Evolutionary conservation across 2,797 vertebrate species (phyloP).

Genomic region (Amazona finschi): DNA sequence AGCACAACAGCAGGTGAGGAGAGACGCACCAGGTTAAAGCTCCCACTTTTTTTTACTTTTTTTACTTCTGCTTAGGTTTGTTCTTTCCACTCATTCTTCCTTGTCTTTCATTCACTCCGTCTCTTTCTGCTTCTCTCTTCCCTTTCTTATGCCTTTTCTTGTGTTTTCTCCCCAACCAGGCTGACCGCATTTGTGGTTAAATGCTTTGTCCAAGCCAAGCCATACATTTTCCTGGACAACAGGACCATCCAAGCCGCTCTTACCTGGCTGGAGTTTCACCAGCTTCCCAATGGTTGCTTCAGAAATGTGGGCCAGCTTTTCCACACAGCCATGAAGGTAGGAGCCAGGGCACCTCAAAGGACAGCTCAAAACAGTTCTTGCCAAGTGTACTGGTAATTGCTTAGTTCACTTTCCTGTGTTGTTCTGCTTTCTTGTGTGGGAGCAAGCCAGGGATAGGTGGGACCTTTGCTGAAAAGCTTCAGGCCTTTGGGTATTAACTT

Average conservation of each 20-base stretch:
- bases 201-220: constrained; percentile 80
- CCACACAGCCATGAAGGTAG: constrained; percentile 82
- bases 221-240: constrained; percentile 80
- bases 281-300: constrained; percentile 79
- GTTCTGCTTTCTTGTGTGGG: neutral
- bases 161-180: constrained; percentile 67
- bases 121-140: neutral
- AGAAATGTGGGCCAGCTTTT: constrained; percentile 82
- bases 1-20: neutral
- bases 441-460: neutral
- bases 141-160: neutral
- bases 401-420: neutral
- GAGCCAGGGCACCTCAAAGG: neutral
- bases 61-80: neutral
- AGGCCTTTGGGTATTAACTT: neutral
- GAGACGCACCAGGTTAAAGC: neutral
- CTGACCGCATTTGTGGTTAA: constrained; percentile 90
- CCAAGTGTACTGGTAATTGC: neutral
- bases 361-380: neutral
- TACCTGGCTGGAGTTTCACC: constrained; percentile 77
- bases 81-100: neutral
- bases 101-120: neutral
- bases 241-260: constrained; percentile 72
- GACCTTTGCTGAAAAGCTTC: neutral
- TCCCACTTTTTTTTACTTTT: neutral